Evolutionary conservation across 2,113 vertebrate species (phyloP).

Genomic region (Urocitellus parryii): DNA sequence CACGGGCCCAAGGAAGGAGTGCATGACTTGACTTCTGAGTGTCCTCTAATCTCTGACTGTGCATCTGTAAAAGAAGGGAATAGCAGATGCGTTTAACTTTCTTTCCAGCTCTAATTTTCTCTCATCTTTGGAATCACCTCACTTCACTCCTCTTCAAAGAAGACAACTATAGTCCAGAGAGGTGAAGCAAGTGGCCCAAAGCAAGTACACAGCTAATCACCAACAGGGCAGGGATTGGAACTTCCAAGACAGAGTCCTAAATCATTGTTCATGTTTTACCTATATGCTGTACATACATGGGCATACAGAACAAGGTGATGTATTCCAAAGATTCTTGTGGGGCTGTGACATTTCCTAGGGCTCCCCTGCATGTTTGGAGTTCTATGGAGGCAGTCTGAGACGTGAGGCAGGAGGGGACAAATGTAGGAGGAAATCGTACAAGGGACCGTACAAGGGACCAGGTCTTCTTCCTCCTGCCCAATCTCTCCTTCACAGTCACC

Average conservation of each 20-base stretch:
- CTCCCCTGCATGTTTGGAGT: background rate
- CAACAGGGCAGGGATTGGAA: background rate
- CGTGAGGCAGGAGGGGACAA: background rate
- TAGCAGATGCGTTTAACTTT: background rate
- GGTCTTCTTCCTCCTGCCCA: background rate
- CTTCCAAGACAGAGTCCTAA: background rate
- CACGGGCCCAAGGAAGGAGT: background rate
- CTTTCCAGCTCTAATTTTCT: background rate
- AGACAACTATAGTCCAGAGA: background rate
- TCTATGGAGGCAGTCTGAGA: background rate
- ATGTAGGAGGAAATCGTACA: no score
- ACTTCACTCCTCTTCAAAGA: background rate
- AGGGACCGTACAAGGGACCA: no score
- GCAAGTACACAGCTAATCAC: background rate
- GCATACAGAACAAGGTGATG: background rate
- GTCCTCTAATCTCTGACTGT: background rate
- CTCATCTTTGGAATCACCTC: background rate
- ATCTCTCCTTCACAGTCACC: background rate
- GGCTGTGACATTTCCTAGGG: background rate
- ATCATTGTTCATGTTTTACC: background rate
- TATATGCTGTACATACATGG: background rate
- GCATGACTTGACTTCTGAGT: background rate
- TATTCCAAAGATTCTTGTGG: background rate
- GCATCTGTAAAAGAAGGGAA: background rate
- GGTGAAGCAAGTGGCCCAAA: background rate